Base-by-base conservation (phyloP, 2,888 invertebrate genomes). In the Agrochola lychnidis region DNA sequence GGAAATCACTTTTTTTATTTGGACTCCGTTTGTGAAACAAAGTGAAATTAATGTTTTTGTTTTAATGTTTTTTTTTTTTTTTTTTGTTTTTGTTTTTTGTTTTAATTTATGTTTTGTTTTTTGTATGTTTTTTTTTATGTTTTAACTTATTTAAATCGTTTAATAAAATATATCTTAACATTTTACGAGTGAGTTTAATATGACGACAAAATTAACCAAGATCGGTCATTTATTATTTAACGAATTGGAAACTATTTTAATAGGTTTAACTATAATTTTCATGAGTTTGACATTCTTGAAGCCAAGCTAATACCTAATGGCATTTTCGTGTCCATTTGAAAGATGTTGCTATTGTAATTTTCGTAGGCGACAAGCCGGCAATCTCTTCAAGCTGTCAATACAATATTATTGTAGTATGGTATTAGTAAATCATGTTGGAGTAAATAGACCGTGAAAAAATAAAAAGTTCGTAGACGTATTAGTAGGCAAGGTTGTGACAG, bases 261-360 rank as follows among this genome's bases (percentile, higher is more conserved):
- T 19, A 42, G 25, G 14, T 73, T 40, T 59, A 22, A 16, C 2
- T 25, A 40, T 25, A 25, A 42, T 72, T 56, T 45, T 36, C 30
- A 36, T 48, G 25, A 76, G 9, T 25, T 70, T 30, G 25, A 36
- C 22, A 48, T 19, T 30, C 25, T 51, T 61, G n/a, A 45, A 36
- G 7, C 4, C n/a, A 30, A n/a, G 14, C 1, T 48, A n/a, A n/a
- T n/a, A 1, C 14, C 14, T 4, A n/a, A n/a, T n/a, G n/a, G n/a
- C n/a, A n/a, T 22, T 62, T 25, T 45, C 5, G 3, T 45, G 53
- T 77, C 0, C 4, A 30, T 48, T 48, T 62, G 16, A 73, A 59
- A 69, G 10, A 12, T 16, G 56, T 71, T 77, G 62, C 72, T 73
- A 69, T 72, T 67, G 25, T 59, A 67, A 59, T 77, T 67, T 59